Evolutionary conservation across 1,140 invertebrate genomes (phyloP), one percentile per base, ranked within the genome.

Genomic region (Zaprionus inermis): DNA sequence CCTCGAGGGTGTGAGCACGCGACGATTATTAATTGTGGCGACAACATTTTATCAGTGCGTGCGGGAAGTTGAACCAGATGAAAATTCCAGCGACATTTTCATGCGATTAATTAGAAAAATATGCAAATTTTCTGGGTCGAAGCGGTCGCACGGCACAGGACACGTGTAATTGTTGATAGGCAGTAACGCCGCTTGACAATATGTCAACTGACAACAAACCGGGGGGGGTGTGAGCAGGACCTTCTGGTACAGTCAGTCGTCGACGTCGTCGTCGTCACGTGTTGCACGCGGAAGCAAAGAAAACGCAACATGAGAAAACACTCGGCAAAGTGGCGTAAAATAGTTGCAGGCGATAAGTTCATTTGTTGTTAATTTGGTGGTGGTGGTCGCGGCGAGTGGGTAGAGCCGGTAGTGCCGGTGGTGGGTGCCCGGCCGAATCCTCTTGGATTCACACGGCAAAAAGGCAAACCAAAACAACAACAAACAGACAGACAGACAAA

Each of bases 161-260:
- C 83, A 88, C 83, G 83, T 88, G 83, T 88, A 88, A 88, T 81
- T 89, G 83, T 84, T 89, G 83, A 78, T 88, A 83, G 79, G 67
- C 72, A 34, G 24, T 28, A 28, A 63, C 76, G 79, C 56, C 65
- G 83, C 59, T 88, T 80, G 77, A 89, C 83, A 88, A 89, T 88
- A 88, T 88, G 83, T 88, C 83, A 88, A 78, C 36, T 82, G 83
- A 89, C 83, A 83, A 52, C 69, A 69, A 77, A 63, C 67, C 46
- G 10, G 55, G 54, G 69, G 20, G n/a, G 44, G 72, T 11, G 41
- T 51, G 34, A 22, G 30, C 22, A n/a, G 2, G n/a, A 22, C 54
- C 1, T 38, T 14, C 38, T 41, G 68, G 81, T 86, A 86, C 82
- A 86, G 82, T 86, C 72, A 65, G n/a, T n/a, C n/a, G n/a, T n/a